phyloP scores from a whole-genome alignment of 1,140 invertebrate species.

The Periplaneta americana region DNA sequence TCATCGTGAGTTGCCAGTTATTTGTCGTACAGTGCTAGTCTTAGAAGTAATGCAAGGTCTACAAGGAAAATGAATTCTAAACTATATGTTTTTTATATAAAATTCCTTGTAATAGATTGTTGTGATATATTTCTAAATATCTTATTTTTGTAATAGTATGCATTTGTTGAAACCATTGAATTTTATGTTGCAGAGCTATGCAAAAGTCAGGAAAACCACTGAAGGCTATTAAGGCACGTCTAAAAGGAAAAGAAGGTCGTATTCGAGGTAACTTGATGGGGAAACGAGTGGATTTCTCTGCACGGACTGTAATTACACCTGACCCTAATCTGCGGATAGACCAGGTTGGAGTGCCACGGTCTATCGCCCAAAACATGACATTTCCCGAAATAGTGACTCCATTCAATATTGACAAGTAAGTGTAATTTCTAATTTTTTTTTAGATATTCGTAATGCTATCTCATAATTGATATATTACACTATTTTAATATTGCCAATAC shows the following conservation, averaged over 20 bases:
- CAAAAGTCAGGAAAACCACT: conserved; percentile 98
- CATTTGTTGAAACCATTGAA: not conserved
- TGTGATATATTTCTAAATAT: too few relatives aligned
- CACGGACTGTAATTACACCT: conserved; percentile 98
- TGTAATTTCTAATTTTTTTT: conserved; percentile 21
- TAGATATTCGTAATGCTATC: not conserved
- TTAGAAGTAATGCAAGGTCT: too few relatives aligned
- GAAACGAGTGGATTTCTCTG: conserved; percentile 99
- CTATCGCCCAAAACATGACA: conserved; percentile 98
- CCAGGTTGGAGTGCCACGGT: conserved; percentile 96
- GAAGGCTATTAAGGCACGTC: conserved; percentile 90
- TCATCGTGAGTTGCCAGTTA: too few relatives aligned
- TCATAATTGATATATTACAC: not conserved
- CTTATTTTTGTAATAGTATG: too few relatives aligned
- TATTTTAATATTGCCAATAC: not conserved
- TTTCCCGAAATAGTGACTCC: conserved; percentile 99
- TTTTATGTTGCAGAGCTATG: conserved; percentile 66
- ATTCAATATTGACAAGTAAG: conserved; percentile 91
- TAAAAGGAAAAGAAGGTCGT: conserved; percentile 95
- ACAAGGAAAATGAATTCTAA: too few relatives aligned
- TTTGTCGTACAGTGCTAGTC: too few relatives aligned
- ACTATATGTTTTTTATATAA: too few relatives aligned
- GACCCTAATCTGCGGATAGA: conserved; percentile 98
- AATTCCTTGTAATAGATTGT: too few relatives aligned
- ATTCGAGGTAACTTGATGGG: conserved; percentile 99